Evolutionary conservation across 2,888 invertebrate genomes (phyloP), one percentile per base, ranked within the genome.

Genomic region (Tholera decimalis): DNA sequence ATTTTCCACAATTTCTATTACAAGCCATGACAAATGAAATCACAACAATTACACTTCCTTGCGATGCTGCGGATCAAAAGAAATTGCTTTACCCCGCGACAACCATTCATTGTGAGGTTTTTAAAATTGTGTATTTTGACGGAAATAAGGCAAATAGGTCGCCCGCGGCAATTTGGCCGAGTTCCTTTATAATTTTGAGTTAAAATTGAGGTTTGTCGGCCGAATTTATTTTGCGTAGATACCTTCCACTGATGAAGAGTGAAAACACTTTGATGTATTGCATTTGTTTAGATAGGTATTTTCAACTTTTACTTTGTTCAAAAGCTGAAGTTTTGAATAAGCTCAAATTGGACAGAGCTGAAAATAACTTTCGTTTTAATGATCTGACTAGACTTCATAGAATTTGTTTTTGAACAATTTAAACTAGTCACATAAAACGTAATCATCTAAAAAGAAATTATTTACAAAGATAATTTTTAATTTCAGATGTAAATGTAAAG

Each of bases 11-110:
- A 82, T 87, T 83, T 79, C 78, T 75, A 71, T 80, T 70, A 76
- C 58, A 79, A 67, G 75, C 65, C 69, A 71, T 79, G 82, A 80
- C 63, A 83, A 82, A 83, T 76, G 86, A 83, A 85, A 87, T 85
- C 77, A 80, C 81, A 82, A 85, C 85, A 83, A 85, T 87, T 79
- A 85, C 85, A 84, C 76, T 82, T 70, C 66, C 58, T 67, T 64
- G 62, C 18, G 60, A 79, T 56, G 72, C 22, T 68, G 59, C 51
- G 68, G 82, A 83, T 85, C 79, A 82, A 85, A 84, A 71, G 71
- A 78, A 72, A 85, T 80, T 82, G 77, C 85, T 83, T 80, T 71
- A 76, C 76, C 66, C 76, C 54, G 72, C 67, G 72, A 61, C 66
- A 79, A 80, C 77, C 77, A 59, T 73, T 78, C 71, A 79, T 83